These are phyloP conservation scores for Dynastes tityus DNA, from an alignment of 2,888 invertebrate species.

Conservation along the genomic window DNA sequence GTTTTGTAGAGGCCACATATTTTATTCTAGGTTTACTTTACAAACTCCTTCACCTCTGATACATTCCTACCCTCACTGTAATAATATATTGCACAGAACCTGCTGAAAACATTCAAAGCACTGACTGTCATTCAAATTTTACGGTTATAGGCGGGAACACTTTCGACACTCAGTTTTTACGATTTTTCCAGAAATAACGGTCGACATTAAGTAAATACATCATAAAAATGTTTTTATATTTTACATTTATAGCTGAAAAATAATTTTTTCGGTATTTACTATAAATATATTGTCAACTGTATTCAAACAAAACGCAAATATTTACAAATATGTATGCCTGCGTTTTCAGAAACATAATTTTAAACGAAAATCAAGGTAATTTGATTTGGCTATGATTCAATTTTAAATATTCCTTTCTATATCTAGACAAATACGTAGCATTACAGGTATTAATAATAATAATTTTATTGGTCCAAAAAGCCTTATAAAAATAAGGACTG, in stretches of 20 bases:
- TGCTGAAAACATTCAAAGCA: constrained; percentile 35
- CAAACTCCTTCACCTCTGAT: constrained; percentile 2
- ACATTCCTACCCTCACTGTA: not conserved
- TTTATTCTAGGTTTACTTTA: constrained; percentile 7
- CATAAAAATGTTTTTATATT: constrained; percentile 24
- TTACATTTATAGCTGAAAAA: constrained; percentile 10
- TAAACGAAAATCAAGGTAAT: too few relatives aligned
- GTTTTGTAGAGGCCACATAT: constrained; percentile 1
- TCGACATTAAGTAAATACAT: constrained; percentile 31
- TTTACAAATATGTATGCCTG: too few relatives aligned
- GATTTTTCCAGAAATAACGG: constrained; percentile 32
- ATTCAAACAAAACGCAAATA: too few relatives aligned
- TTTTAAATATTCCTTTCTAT: too few relatives aligned
- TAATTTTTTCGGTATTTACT: not conserved
- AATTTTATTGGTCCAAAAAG: too few relatives aligned
- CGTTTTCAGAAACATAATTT: too few relatives aligned
- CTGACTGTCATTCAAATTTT: constrained; percentile 36
- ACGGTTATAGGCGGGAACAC: constrained; percentile 29
- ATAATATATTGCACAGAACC: constrained; percentile 30
- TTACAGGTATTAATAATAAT: too few relatives aligned
- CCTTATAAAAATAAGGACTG: too few relatives aligned
- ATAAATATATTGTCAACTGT: not conserved
- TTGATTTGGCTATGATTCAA: too few relatives aligned
- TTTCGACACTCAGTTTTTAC: constrained; percentile 43
- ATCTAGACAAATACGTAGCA: too few relatives aligned